Evolutionary conservation across 2,888 invertebrate genomes (phyloP).

Genomic region (Arge pagana): DNA sequence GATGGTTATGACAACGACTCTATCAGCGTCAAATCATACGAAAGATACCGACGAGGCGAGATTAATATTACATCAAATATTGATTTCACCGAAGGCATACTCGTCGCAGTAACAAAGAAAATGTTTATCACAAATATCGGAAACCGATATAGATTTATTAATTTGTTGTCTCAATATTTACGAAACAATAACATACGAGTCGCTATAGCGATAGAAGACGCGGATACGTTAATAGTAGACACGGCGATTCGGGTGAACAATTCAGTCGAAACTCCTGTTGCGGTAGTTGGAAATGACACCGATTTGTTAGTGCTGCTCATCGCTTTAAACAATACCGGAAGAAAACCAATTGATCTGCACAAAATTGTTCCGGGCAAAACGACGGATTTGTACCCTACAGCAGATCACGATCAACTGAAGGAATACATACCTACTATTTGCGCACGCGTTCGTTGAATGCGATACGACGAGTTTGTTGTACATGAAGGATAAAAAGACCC

Average conservation of each 20-base stretch:
- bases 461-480: conserved; percentile 11
- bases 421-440: background rate
- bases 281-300: conserved; percentile 26
- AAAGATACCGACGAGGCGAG: conserved; percentile 29
- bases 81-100: conserved; percentile 24
- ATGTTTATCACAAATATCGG: conserved; percentile 32
- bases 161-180: conserved; percentile 25
- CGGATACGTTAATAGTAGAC: conserved; percentile 28
- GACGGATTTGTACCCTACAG: conserved; percentile 14
- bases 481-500: conserved; percentile 2
- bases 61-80: conserved; percentile 28
- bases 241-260: conserved; percentile 19
- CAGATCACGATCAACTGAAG: background rate
- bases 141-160: conserved; percentile 31
- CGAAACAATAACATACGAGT: conserved; percentile 19
- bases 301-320: conserved; percentile 25
- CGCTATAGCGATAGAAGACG: conserved; percentile 29
- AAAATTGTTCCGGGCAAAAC: conserved; percentile 14
- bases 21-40: conserved; percentile 30
- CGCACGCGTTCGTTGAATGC: conserved; percentile 7
- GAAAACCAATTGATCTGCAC: conserved; percentile 6
- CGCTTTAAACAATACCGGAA: conserved; percentile 6
- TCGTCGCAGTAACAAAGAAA: conserved; percentile 28
- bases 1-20: conserved; percentile 31
- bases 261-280: background rate